Conservation (phyloP, 2,888 invertebrate genomes). For the Noctua fimbriata region DNA sequence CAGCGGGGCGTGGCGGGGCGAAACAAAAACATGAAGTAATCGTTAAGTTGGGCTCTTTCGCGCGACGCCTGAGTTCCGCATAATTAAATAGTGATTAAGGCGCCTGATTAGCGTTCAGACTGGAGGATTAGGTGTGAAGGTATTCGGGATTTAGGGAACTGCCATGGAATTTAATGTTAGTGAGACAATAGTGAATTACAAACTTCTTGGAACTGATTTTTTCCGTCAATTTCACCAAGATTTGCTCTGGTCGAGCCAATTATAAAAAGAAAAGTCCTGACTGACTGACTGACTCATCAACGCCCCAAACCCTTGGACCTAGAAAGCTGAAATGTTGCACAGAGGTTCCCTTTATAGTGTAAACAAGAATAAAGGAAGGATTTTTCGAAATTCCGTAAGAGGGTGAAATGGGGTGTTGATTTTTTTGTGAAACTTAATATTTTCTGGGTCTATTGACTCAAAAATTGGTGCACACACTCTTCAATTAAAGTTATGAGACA, state of each 20-base stretch:
- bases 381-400: too few species aligned
- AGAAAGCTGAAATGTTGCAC: too few species aligned
- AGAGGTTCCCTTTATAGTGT: too few species aligned
- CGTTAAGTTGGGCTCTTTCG: constrained; percentile 76
- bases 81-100: constrained; percentile 88
- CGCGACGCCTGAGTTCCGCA: constrained; percentile 78
- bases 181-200: neutral
- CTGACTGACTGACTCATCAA: too few species aligned
- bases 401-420: too few species aligned
- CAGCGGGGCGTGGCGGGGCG: constrained; percentile 59
- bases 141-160: neutral
- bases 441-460: too few species aligned
- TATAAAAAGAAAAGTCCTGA: too few species aligned
- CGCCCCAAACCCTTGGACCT: too few species aligned
- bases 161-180: constrained; percentile 16
- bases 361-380: too few species aligned
- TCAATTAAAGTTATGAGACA: too few species aligned
- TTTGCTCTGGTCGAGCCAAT: neutral
- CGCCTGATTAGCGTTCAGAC: constrained; percentile 68
- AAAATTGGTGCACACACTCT: too few species aligned
- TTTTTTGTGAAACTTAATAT: too few species aligned
- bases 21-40: constrained; percentile 82
- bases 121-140: constrained; percentile 42
- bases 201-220: neutral
- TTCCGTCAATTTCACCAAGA: neutral